Evolutionary conservation across 2,888 invertebrate genomes (phyloP), one percentile per base, ranked within the genome.

Genomic region (Xanthia icteritia): DNA sequence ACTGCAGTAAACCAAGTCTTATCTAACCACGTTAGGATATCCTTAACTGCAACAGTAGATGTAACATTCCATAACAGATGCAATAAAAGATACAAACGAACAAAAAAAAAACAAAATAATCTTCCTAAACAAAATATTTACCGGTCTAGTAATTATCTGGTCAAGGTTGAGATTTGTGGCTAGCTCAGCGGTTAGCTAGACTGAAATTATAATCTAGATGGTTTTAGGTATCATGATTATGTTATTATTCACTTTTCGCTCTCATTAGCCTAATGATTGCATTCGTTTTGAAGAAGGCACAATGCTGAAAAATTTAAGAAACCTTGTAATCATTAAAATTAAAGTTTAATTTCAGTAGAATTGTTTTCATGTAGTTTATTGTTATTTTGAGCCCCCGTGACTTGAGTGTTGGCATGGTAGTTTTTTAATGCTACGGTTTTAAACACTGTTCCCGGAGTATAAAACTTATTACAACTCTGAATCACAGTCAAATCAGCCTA

Each of bases 141-240:
- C 20, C 72, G 74, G 65, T 85, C 77, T 56, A 73, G 61, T 81
- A 66, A 81, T 77, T 68, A 77, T 17, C 20, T 48, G 23, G 13
- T 60, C 85, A 83, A 81, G 81, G 81, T 83, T 83, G 68, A 39
- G 31, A 58, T 54, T 83, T 83, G 75, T 42, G 80, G 81, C 60
- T 75, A 8, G 20, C 45, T 78, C 42, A 74, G 79, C 61, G 69
- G 61, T 73, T 58, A 69, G 51, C 39, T 20, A 79, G 60, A 54
- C 54, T 48, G 27, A 58, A 63, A 65, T 65, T 69, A 42, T 67
- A 15, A 61, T 45, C 60, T 61, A 83, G 48, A 79, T 58, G n/a
- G 31, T 68, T 68, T 71, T 54, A 63, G 60, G 56, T 51, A 78
- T 39, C 23, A 54, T 51, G 1, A 51, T 81, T 73, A 58, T 65